phyloP scores from a whole-genome alignment of 2,797 vertebrate species.

The Anguilla marmorata region DNA sequence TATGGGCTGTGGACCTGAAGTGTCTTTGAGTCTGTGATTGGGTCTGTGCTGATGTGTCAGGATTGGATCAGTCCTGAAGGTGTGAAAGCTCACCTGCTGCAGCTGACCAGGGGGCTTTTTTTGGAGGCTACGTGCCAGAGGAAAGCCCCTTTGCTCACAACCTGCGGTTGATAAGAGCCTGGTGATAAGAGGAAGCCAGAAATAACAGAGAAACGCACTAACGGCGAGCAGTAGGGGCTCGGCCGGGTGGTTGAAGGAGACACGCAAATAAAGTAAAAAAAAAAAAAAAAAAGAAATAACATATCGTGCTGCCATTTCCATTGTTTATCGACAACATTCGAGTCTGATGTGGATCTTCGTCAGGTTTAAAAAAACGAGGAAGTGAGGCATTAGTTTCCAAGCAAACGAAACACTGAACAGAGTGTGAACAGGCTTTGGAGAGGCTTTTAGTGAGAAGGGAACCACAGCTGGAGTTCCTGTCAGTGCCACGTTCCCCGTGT shows the following conservation, averaged over 20 bases:
- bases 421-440: not conserved
- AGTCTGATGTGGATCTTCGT: not conserved
- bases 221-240: not conserved
- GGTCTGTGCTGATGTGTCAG: not conserved
- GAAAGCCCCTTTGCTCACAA: not conserved
- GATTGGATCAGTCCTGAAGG: not conserved
- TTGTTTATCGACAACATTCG: not conserved
- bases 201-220: not conserved
- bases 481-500: not conserved
- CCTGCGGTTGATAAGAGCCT: not conserved
- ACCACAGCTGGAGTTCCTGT: slow-evolving; percentile 10
- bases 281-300: not conserved
- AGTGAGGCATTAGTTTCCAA: not conserved
- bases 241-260: not conserved
- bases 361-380: not conserved
- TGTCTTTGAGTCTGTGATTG: not conserved
- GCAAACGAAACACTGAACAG: not conserved
- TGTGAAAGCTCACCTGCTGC: not conserved
- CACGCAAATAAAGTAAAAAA: too few relatives aligned
- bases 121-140: not conserved
- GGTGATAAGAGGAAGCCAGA: not conserved
- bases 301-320: not conserved
- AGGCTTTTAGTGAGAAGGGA: not conserved
- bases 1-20: too few relatives aligned
- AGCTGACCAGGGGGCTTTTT: not conserved